Conservation (phyloP, 2,888 invertebrate genomes). For the Pyrrhia umbra region DNA sequence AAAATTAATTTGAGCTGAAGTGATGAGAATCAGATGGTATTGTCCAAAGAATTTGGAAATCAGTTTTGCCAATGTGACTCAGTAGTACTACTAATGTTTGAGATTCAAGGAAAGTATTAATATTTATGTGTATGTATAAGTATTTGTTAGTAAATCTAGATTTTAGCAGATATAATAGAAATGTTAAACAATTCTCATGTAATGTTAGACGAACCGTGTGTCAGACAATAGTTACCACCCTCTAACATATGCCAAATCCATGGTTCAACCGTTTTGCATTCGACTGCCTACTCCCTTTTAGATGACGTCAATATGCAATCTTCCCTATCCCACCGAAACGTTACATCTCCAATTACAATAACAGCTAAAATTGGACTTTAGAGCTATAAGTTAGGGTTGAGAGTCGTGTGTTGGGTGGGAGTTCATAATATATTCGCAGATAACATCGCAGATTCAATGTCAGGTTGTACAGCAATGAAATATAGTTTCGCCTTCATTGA, state of each 20-base stretch:
- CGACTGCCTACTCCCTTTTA: conserved; percentile 87
- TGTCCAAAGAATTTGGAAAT: too few species aligned
- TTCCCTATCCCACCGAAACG: conserved; percentile 61
- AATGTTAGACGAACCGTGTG: conserved; percentile 66
- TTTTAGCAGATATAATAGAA: background rate
- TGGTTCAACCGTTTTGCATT: conserved; percentile 89
- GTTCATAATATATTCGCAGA: conserved; percentile 70
- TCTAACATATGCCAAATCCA: conserved; percentile 90
- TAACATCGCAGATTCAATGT: conserved; percentile 77
- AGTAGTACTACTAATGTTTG: too few species aligned
- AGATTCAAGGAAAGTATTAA: too few species aligned
- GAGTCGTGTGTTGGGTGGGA: conserved; percentile 23
- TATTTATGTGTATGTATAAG: too few species aligned
- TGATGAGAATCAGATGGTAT: too few species aligned
- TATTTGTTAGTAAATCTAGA: background rate
- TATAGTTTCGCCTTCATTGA: conserved; percentile 90
- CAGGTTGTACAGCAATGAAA: conserved; percentile 85
- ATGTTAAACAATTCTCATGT: background rate
- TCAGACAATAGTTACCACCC: conserved; percentile 82
- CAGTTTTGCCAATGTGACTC: too few species aligned
- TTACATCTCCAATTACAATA: conserved; percentile 46
- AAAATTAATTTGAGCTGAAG: too few species aligned
- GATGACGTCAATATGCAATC: conserved; percentile 89
- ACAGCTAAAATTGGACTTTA: conserved; percentile 38
- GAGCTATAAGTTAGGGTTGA: background rate